Conservation (phyloP, 2,888 invertebrate species). For the Ypsolopha scabrella region DNA sequence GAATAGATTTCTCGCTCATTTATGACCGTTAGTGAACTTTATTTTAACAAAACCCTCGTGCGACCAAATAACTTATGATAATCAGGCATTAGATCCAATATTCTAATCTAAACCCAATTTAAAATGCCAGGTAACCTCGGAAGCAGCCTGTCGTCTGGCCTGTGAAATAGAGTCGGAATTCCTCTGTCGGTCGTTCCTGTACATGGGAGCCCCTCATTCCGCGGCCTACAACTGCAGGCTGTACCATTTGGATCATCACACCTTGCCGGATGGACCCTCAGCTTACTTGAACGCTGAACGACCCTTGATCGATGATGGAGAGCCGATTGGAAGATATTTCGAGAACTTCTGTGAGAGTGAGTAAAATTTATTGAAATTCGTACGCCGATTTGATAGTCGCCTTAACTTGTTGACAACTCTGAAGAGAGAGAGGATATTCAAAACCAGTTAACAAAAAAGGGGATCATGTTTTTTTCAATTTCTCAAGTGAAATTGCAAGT, state of each 20-base stretch:
- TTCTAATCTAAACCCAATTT: too few species aligned
- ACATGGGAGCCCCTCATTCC: slow-evolving; percentile 81
- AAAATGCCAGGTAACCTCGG: slow-evolving; percentile 77
- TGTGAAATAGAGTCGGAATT: slow-evolving; percentile 95
- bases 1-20: too few species aligned
- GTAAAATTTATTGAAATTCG: slow-evolving; percentile 27
- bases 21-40: too few species aligned
- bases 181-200: slow-evolving; percentile 88
- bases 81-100: too few species aligned
- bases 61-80: too few species aligned
- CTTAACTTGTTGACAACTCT: too few species aligned
- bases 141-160: slow-evolving; percentile 88
- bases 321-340: slow-evolving; percentile 88
- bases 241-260: slow-evolving; percentile 93
- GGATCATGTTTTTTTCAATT: too few species aligned
- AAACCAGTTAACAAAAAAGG: too few species aligned
- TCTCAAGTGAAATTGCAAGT: too few species aligned
- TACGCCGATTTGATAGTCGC: too few species aligned
- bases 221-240: slow-evolving; percentile 91
- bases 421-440: too few species aligned
- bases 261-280: slow-evolving; percentile 91
- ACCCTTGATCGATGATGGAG: slow-evolving; percentile 91
- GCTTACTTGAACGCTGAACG: slow-evolving; percentile 91
- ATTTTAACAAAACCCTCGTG: too few species aligned
- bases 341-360: slow-evolving; percentile 93